Percentiles rank a stretch among this genome's conserved stretches.
These are phyloP conservation scores for Nomada hirtipes DNA, from an alignment of 2,888 invertebrate species.

Conservation along the genomic window DNA sequence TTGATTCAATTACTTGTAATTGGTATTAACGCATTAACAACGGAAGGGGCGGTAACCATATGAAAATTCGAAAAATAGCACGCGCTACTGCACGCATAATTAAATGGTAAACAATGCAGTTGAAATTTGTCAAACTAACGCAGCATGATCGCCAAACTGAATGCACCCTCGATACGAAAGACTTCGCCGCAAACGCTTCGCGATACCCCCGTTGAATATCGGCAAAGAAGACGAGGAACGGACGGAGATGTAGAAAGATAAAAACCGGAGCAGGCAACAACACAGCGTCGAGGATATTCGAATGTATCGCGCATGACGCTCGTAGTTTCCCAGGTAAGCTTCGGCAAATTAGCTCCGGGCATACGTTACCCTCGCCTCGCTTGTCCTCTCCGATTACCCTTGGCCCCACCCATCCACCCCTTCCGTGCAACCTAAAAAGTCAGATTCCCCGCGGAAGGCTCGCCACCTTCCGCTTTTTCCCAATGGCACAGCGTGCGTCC, in stretches of 20 bases:
- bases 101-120: too few relatives aligned
- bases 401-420: slow-evolving; percentile 8
- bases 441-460: slow-evolving; percentile 44
- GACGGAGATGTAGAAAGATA: background rate
- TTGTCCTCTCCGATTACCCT: slow-evolving; percentile 41
- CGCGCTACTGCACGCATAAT: too few relatives aligned
- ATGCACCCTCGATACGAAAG: too few relatives aligned
- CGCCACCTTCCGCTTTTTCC: slow-evolving; percentile 26
- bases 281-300: slow-evolving; percentile 67
- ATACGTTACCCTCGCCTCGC: slow-evolving; percentile 80
- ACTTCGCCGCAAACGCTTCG: too few relatives aligned
- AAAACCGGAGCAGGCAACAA: background rate
- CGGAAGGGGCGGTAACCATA: too few relatives aligned
- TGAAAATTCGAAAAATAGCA: too few relatives aligned
- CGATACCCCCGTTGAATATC: too few relatives aligned
- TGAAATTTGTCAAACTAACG: too few relatives aligned
- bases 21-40: too few relatives aligned
- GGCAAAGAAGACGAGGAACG: background rate
- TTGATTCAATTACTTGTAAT: too few relatives aligned
- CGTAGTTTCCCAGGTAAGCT: slow-evolving; percentile 81
- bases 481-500: slow-evolving; percentile 15
- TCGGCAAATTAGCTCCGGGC: slow-evolving; percentile 81
- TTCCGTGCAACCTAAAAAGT: slow-evolving; percentile 35
- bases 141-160: too few relatives aligned
- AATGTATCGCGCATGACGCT: slow-evolving; percentile 78